Base-by-base conservation (phyloP, 2,113 vertebrate genomes). In the Fregetta grallaria region DNA sequence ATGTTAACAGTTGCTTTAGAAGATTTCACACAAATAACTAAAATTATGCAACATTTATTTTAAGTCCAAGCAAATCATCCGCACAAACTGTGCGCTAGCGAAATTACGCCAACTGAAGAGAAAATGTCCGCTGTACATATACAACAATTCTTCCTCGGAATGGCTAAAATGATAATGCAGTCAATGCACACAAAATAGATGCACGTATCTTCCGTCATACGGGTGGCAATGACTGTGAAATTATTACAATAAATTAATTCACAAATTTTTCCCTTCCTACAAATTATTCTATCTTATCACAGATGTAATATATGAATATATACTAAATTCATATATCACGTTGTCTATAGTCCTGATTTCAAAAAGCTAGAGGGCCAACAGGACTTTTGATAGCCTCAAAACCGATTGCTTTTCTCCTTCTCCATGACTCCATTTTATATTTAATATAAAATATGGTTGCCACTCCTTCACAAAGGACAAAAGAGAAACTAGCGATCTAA, bases 401-500 rank as follows among this genome's bases (percentile, higher is more conserved):
- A 38, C 2, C 0, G 2, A 91, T 0, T 22, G 82, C 65, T 83
- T 63, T 67, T 68, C 83, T 86, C 59, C 63, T 83, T 63, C 77
- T 73, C 42, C 58, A 21, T 1, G 93, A 91, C 93, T 96, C 96
- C 89, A 97, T 97, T 95, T 97, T 94, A 95, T 76, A 95, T 68
- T 89, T 79, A 92, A 96, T 88, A 79, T 70, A 91, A 89, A 90
- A 92, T 92, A 95, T 79, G 84, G 86, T 55, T 66, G 91, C 80
- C 86, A 47, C 68, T 84, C 88, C 86, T 96, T 97, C 86, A 81
- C 81, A 72, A 91, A 94, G 86, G 49, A 84, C 80, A 73, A 68
- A 94, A 85, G 80, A 89, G 53, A 75, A 92, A 92, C 56, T 9
- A 74, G 63, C 58, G 47, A 52, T 45, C 49, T 44, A 9, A 94